Base-by-base conservation (phyloP, 2,797 vertebrate genomes). In the Vespertilio murinus region DNA sequence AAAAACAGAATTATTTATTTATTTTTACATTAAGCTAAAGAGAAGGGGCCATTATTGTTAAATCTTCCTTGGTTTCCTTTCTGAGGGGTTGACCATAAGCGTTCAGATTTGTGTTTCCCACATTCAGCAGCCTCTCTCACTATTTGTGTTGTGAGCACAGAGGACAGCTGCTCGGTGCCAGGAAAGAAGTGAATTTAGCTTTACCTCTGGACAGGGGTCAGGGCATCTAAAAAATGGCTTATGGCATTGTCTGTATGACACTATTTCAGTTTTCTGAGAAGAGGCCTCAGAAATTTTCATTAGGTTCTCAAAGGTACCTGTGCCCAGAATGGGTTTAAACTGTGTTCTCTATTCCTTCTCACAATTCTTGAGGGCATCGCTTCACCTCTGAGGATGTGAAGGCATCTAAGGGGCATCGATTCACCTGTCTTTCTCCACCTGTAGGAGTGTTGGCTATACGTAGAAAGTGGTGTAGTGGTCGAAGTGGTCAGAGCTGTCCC, bases 401-500 rank as follows among this genome's bases (percentile, higher is more conserved):
- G n/a, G n/a, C n/a, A n/a, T n/a, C n/a, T n/a, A n/a, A n/a, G n/a
- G 33, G 8, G 56, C 56, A 59, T 59, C 25, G 10, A 23, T 28
- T 59, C 56, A 28, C 56, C 56, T n/a, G n/a, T n/a, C n/a, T n/a
- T n/a, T n/a, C n/a, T n/a, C n/a, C 0, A 14, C 8, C 23, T n/a
- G 35, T 3, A 25, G 28, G 35, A 69, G 5, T 3, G 6, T 1
- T 20, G 23, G 42, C 18, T 73, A 3, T 73, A 13, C 8, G n/a
- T 5, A 40, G 33, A 59, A 25, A 71, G 28, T 1, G 8, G 6
- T 35, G 0, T 1, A 3, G 7, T 8, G 25, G 18, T 42, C 14
- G 28, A 12, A 38, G 52, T 0, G 13, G 35, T 3, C 9, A 8
- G 12, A 18, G 30, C 18, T 0, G 0, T 12, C 64, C 18, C 8